Percentiles rank a stretch among this genome's conserved stretches.
These are phyloP conservation scores for Pinna nobilis DNA, from an alignment of 1,140 invertebrate species.

Conservation along the genomic window DNA sequence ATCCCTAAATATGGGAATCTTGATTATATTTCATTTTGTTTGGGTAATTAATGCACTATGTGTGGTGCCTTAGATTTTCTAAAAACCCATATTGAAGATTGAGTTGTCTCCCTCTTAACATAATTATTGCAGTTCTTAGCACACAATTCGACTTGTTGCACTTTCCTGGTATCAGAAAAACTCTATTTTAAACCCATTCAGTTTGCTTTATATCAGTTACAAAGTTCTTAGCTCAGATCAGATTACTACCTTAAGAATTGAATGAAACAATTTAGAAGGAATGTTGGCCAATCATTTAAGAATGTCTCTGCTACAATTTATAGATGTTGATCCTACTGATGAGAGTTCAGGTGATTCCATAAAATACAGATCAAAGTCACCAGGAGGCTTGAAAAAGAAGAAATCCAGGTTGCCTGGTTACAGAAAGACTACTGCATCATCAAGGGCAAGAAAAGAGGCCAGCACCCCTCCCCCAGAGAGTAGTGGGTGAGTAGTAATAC, in stretches of 20 bases:
- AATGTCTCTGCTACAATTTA: background rate
- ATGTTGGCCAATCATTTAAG: background rate
- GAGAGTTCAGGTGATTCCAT: constrained; percentile 38
- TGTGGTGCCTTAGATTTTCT: too few species aligned
- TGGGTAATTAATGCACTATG: too few species aligned
- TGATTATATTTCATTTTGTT: too few species aligned
- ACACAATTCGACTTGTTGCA: background rate
- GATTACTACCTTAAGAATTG: background rate
- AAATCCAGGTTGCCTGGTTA: constrained; percentile 52
- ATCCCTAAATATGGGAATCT: too few species aligned
- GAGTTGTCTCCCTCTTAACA: too few species aligned
- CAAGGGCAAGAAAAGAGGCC: constrained; percentile 40
- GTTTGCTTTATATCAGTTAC: background rate
- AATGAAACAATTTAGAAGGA: background rate
- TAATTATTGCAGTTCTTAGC: background rate
- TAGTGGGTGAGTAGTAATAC: constrained; percentile 29
- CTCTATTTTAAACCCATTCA: too few species aligned
- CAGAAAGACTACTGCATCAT: constrained; percentile 47
- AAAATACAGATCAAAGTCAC: constrained; percentile 15
- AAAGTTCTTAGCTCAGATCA: background rate
- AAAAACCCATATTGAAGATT: too few species aligned
- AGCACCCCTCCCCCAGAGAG: background rate
- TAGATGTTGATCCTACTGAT: constrained; percentile 45
- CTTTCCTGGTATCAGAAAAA: too few species aligned
- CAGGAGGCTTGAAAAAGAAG: constrained; percentile 22